These are phyloP conservation scores for Zaprionus lineosus DNA, from an alignment of 2,888 invertebrate genomes.

Conservation along the genomic window DNA sequence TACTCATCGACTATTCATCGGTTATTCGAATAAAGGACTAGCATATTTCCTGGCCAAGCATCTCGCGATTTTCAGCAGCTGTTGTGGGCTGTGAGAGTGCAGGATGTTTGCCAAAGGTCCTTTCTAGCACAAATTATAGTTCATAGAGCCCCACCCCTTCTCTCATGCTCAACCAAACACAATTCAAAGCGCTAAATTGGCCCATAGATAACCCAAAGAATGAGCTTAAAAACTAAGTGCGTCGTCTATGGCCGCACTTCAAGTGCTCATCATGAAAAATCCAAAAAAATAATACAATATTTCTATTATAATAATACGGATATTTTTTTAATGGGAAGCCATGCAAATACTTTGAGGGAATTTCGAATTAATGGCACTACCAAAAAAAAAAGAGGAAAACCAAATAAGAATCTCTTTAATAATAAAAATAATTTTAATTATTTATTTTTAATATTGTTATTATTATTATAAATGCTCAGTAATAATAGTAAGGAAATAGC, in stretches of 20 bases:
- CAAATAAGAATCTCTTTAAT: too few relatives aligned
- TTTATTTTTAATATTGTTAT: too few relatives aligned
- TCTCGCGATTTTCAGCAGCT: constrained; percentile 46
- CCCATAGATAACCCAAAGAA: constrained; percentile 31
- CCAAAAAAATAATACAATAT: neutral
- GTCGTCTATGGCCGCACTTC: neutral
- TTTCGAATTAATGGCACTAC: too few relatives aligned
- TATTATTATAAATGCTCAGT: too few relatives aligned
- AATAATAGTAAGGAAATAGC: too few relatives aligned
- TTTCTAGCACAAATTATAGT: too few relatives aligned
- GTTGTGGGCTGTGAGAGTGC: constrained; percentile 50
- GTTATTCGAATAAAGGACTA: constrained; percentile 30
- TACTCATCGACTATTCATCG: constrained; percentile 30
- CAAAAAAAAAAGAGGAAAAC: too few relatives aligned
- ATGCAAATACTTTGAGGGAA: too few relatives aligned
- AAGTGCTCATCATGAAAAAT: constrained; percentile 9
- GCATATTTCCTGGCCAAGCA: constrained; percentile 39
- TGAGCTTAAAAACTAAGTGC: constrained; percentile 26
- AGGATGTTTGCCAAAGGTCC: constrained; percentile 38
- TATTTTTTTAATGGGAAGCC: neutral
- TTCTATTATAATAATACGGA: too few relatives aligned
- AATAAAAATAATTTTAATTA: too few relatives aligned
- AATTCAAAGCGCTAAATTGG: constrained; percentile 34
- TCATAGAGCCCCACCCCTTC: too few relatives aligned
- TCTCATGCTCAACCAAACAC: constrained; percentile 33